Percentiles rank a stretch among this genome's conserved stretches.
Conservation (phyloP, 1,140 invertebrate species). For the Drosophila trapezifrons region DNA sequence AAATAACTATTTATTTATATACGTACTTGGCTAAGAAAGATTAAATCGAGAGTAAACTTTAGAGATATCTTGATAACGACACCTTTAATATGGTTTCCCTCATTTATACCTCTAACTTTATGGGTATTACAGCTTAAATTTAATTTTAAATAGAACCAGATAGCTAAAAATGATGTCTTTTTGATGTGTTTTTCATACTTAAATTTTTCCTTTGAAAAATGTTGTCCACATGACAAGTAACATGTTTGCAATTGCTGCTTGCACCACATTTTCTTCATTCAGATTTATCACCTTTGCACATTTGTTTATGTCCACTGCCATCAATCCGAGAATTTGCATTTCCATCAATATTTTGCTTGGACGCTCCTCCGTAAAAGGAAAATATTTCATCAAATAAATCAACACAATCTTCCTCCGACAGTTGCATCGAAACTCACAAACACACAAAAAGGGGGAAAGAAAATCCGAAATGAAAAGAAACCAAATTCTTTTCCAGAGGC, state of each 20-base stretch:
- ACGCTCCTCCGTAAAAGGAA: conserved; percentile 13
- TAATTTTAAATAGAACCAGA: neutral
- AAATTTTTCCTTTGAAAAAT: neutral
- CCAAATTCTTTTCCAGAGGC: conserved; percentile 33
- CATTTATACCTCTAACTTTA: too few species aligned
- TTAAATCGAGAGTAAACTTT: neutral
- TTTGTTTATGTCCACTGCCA: conserved; percentile 51
- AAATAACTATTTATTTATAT: neutral
- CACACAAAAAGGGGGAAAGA: conserved; percentile 17
- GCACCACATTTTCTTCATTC: neutral
- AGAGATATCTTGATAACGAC: too few species aligned
- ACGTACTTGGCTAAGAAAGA: neutral
- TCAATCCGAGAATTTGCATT: conserved; percentile 48
- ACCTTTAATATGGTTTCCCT: too few species aligned
- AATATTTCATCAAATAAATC: conserved; percentile 63
- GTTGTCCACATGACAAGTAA: neutral
- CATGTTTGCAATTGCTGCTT: neutral
- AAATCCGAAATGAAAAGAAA: conserved; percentile 30
- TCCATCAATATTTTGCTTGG: conserved; percentile 47
- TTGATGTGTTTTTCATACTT: too few species aligned
- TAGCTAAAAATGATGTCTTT: neutral
- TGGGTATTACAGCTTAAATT: neutral
- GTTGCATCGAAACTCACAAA: conserved; percentile 37
- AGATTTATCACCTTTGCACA: conserved; percentile 30
- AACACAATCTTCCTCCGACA: conserved; percentile 53